Base-by-base conservation (phyloP, 2,113 vertebrate genomes). In the Tupaia tana region DNA sequence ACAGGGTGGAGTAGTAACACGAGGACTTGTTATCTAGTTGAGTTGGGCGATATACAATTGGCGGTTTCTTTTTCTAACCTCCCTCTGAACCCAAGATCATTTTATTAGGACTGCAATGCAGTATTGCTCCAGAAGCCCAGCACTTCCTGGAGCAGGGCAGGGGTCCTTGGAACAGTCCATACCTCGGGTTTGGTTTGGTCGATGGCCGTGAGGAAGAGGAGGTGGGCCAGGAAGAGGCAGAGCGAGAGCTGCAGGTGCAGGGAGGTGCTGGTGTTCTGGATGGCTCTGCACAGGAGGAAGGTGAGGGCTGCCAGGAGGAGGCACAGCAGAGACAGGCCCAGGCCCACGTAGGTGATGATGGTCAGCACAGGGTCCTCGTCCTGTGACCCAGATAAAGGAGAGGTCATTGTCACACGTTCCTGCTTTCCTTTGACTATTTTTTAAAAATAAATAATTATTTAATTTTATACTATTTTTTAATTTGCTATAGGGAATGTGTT, bases 221-320 rank as follows among this genome's bases (percentile, higher is more conserved):
- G 87, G 34, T 98, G 96, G 66, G 96, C 98, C 92, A 98, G 58
- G 90, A 98, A 97, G 73, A 98, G 98, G 92, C 97, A 98, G 29
- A 98, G 15, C 0, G 94, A 97, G 61, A 98, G 96, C 58, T 98
- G 97, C 25, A 97, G 93, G 73, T 97, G 97, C 75, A 98, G 92
- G 0, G 94, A 95, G 64, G 96, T 98, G 96, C 97, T 97, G 77
- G 86, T 84, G 85, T 96, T 97, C 34, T 89, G 95, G 64, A 98
- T 96, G 73, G 96, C 19, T 24, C 63, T 94, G 86, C 98, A 98
- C 74, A 98, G 80, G 29, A 95, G 85, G 95, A 98, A 98, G 54
- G 97, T 98, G 95, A 98, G 84, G 63, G 96, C 73, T 0, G 98
- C 96, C 91, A 98, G 93, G 78, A 81, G 6, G 74, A 98, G 96